A percentile compares a stretch with the other conserved stretches of the same genome.
These are phyloP conservation scores for Podotricha telesiphe DNA, from an alignment of 2,888 invertebrate species.

Conservation along the genomic window DNA sequence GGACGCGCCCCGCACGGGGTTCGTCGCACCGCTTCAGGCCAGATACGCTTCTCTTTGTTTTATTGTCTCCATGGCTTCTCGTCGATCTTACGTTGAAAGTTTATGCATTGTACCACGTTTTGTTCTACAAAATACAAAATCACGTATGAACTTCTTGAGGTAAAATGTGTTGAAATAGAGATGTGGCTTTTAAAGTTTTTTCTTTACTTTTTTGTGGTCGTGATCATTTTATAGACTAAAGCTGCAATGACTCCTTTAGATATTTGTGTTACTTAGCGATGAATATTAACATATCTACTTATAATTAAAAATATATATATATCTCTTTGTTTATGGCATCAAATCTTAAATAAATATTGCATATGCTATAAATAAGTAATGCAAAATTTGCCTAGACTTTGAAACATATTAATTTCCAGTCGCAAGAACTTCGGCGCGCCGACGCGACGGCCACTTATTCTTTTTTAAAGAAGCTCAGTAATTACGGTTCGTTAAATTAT, in stretches of 20 bases:
- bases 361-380: no score
- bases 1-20: conserved; percentile 50
- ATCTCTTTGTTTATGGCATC: neutral
- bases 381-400: no score
- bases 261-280: neutral
- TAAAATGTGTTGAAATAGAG: conserved; percentile 68
- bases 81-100: conserved; percentile 82
- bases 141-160: conserved; percentile 79
- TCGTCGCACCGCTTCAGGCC: conserved; percentile 66
- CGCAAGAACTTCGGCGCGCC: no score
- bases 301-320: no score
- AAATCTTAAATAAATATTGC: neutral
- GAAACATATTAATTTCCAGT: no score
- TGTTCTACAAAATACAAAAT: conserved; percentile 79
- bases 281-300: neutral
- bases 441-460: no score
- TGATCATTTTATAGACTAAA: conserved; percentile 48
- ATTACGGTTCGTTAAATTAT: no score
- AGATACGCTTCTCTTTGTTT: conserved; percentile 80
- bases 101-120: conserved; percentile 83
- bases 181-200: conserved; percentile 61
- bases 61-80: conserved; percentile 82
- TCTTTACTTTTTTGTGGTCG: conserved; percentile 55
- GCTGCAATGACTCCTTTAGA: conserved; percentile 39
- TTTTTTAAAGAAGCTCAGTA: no score